Percentiles rank a stretch among this genome's conserved stretches.
Conservation (phyloP, 2,888 invertebrate genomes). For the Rotaria socialis region DNA sequence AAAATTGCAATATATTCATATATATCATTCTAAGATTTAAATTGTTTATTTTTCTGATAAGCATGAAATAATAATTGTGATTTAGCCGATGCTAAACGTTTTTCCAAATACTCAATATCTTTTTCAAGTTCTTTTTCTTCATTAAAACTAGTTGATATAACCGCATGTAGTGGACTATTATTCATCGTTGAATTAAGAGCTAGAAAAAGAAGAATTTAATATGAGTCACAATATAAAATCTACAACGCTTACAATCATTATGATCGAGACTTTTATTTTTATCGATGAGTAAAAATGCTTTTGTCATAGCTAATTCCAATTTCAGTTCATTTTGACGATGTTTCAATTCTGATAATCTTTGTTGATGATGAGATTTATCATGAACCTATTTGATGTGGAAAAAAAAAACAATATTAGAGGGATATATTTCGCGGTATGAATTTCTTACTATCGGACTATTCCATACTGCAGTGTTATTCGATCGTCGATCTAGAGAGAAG, state of each 20-base stretch:
- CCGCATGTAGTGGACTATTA: neutral
- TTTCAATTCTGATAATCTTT: neutral
- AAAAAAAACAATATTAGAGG: no score
- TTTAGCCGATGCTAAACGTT: constrained; percentile 18
- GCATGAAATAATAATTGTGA: neutral
- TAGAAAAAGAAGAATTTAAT: neutral
- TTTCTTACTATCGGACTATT: neutral
- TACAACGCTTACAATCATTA: neutral
- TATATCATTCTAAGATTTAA: constrained; percentile 7
- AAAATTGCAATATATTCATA: neutral
- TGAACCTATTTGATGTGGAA: neutral
- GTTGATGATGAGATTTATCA: constrained; percentile 12
- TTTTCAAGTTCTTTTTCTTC: constrained; percentile 6
- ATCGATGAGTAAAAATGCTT: neutral
- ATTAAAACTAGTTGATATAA: neutral
- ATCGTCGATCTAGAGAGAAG: neutral
- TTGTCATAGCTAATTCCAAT: constrained; percentile 27
- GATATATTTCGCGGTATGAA: no score
- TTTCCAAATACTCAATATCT: constrained; percentile 9
- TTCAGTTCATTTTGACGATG: constrained; percentile 19
- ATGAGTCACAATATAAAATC: no score
- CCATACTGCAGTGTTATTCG: neutral
- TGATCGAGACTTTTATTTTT: neutral
- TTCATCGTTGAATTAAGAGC: neutral
- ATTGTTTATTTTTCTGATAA: constrained; percentile 10